Evolutionary conservation across 2,888 invertebrate species (phyloP).

Genomic region (Lochmaea crataegi): DNA sequence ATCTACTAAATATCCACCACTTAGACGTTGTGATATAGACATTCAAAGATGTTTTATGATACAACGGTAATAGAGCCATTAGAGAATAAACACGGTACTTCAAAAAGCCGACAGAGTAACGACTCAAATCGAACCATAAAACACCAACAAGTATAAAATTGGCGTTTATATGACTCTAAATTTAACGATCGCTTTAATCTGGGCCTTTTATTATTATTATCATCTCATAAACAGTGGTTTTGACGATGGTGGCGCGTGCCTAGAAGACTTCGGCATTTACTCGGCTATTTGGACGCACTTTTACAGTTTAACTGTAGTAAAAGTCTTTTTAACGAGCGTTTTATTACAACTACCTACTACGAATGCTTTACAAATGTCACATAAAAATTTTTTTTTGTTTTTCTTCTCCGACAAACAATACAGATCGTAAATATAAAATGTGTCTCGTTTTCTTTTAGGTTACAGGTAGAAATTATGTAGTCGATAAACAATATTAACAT

Average conservation of each 20-base stretch:
- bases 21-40: slow-evolving; percentile 3
- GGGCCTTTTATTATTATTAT: slow-evolving; percentile 64
- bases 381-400: slow-evolving; percentile 53
- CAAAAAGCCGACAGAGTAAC: slow-evolving; percentile 58
- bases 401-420: slow-evolving; percentile 43
- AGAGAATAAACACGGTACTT: slow-evolving; percentile 48
- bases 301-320: slow-evolving; percentile 66
- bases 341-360: slow-evolving; percentile 65
- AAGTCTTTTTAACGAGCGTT: slow-evolving; percentile 65
- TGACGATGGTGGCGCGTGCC: slow-evolving; percentile 62
- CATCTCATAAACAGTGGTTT: slow-evolving; percentile 62
- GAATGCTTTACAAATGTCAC: slow-evolving; percentile 55
- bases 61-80: slow-evolving; percentile 40
- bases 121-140: slow-evolving; percentile 62
- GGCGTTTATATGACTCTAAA: slow-evolving; percentile 64
- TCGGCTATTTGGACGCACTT: slow-evolving; percentile 64
- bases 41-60: neutral
- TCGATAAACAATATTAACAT: too few relatives aligned
- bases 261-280: slow-evolving; percentile 63
- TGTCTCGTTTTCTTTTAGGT: slow-evolving; percentile 9
- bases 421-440: slow-evolving; percentile 23
- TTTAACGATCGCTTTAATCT: slow-evolving; percentile 65
- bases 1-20: neutral
- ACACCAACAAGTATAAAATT: slow-evolving; percentile 63
- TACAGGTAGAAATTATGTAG: slow-evolving; percentile 17